These are phyloP conservation scores for Acleris sparsana DNA, from an alignment of 2,888 invertebrate genomes.

Conservation along the genomic window DNA sequence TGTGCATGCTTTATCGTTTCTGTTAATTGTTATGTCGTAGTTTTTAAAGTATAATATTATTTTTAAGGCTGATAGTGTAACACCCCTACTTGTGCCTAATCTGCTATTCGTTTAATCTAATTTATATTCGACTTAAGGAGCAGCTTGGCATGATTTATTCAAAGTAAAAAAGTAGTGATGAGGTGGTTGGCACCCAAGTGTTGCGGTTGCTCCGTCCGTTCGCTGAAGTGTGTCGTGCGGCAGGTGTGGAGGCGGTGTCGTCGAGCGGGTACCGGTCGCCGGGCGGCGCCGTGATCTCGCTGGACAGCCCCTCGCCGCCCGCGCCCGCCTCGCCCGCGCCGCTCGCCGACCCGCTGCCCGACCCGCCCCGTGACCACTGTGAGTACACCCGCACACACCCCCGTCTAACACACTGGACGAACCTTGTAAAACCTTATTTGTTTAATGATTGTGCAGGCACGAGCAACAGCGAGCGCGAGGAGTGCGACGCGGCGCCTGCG, in stretches of 20 bases:
- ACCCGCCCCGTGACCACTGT: conserved; percentile 53
- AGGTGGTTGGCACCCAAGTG: no score
- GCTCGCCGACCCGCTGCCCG: conserved; percentile 43
- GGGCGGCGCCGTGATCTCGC: conserved; percentile 80
- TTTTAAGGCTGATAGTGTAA: no score
- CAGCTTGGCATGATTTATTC: no score
- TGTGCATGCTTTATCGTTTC: no score
- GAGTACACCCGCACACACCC: conserved; percentile 32
- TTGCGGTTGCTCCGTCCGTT: no score
- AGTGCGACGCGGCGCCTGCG: conserved; percentile 57
- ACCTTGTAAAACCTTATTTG: no score
- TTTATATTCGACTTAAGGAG: no score
- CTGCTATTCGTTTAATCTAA: no score
- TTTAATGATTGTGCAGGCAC: conserved; percentile 51
- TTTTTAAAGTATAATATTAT: no score
- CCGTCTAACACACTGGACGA: conserved; percentile 7
- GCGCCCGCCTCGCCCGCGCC: conserved; percentile 56
- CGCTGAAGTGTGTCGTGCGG: conserved; percentile 1
- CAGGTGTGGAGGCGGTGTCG: conserved; percentile 76
- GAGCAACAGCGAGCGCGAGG: conserved; percentile 66
- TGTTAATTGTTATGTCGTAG: no score
- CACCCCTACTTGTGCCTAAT: no score
- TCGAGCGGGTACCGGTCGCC: conserved; percentile 86
- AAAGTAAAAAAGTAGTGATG: no score
- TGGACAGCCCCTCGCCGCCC: conserved; percentile 86